Evolutionary conservation across 2,888 invertebrate genomes (phyloP), one percentile per base, ranked within the genome.

Genomic region (Sthenelais limicola): DNA sequence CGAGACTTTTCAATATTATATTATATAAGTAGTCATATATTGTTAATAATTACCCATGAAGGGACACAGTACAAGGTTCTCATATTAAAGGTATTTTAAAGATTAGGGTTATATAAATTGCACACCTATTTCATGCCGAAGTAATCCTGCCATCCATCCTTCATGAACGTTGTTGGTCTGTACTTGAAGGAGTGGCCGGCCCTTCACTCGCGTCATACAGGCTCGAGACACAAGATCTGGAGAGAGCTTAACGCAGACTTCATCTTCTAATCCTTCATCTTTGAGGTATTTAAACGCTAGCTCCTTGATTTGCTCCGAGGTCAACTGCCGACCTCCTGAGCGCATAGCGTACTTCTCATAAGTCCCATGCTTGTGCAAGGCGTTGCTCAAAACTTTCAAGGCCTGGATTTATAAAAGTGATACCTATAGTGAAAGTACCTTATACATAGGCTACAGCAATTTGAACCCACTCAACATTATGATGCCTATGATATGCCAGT

Each of bases 91-190:
- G n/a, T n/a, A n/a, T n/a, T n/a, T n/a, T n/a, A n/a, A n/a, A n/a
- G n/a, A n/a, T n/a, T n/a, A n/a, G n/a, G n/a, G n/a, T n/a, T n/a
- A n/a, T n/a, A n/a, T n/a, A n/a, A n/a, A n/a, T n/a, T n/a, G n/a
- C n/a, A n/a, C n/a, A 85, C 86, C 86, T 72, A 86, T 78, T 74
- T 86, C 86, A 80, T 86, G 86, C 4, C 83, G 66, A 0, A 86
- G 79, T 15, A 86, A 73, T 5, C 85, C 86, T 38, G 82, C 82
- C 15, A 83, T 82, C 85, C 86, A 85, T 54, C 76, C 74, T 68
- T 85, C 84, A 67, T 85, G 74, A 28, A 84, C 76, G 69, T 84
- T 82, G 38, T 81, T 79, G 24, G 82, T 76, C 26, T 85, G 78
- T 0, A 86, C 82, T 75, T 83, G 83, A 4, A 86, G 76, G n/a